Evolutionary conservation across 1,140 invertebrate genomes (phyloP), one percentile per base, ranked within the genome.

Genomic region (Coptotermes formosanus): DNA sequence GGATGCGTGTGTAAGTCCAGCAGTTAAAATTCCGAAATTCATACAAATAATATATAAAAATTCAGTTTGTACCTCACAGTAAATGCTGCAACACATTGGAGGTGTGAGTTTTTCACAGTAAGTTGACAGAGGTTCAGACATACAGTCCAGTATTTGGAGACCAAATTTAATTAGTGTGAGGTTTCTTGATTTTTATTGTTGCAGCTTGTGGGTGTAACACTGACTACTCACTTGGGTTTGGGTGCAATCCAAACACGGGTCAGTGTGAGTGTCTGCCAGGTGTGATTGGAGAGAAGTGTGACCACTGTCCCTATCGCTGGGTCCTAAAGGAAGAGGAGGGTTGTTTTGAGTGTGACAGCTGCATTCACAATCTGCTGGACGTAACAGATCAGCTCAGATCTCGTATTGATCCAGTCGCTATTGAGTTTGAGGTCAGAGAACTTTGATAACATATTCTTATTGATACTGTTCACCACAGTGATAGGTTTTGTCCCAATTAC

Each of bases 191-290:
- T 75, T 30, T 75, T n/a, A 8, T 75, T 30, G 6, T 75, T 91
- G 38, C 88, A 96, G 95, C 96, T 86, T 98, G 97, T 89, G 95
- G 95, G 85, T 98, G 97, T 89, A 97, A 97, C 88, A 94, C 94
- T 86, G 96, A 96, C 6, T 98, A 97, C 90, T 97, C 97, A 0
- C 93, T 96, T 44, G 97, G 97, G 2, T 95, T 97, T 30, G 97
- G 97, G 32, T 99, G 98, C 89, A 96, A 98, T 90, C 93, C 95
- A 0, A 89, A 92, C 19, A 98, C 96, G 4, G 99, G 99, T 0
- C 96, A 98, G 88, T 99, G 99, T 90, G 94, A 96, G 85, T 99
- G 99, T 92, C 91, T 99, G 43, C 97, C 97, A 0, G 98, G 98
- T 25, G 98, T 99, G 0, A 95, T 98, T 75, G 99, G 99, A 1